Conservation (phyloP, 2,797 vertebrate species). For the Liparis tanakae region DNA sequence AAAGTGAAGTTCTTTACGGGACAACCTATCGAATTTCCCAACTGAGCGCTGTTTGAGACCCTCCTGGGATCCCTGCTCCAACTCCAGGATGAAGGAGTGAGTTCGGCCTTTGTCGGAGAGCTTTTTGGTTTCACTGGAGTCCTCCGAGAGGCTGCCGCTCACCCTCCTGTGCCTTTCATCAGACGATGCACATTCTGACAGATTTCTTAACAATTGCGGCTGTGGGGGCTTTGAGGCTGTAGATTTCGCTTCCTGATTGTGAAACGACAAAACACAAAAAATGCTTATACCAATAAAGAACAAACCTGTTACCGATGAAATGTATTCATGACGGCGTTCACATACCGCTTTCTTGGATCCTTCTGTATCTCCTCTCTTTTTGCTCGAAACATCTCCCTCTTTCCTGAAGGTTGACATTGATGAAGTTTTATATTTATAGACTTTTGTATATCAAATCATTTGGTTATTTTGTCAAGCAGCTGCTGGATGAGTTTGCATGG, state of each 20-base stretch:
- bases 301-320: background rate
- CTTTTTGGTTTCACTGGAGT: slow-evolving; percentile 82
- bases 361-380: slow-evolving; percentile 87
- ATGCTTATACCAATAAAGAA: background rate
- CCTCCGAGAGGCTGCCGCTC: slow-evolving; percentile 82
- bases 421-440: background rate
- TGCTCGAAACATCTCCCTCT: slow-evolving; percentile 84
- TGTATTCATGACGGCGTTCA: background rate
- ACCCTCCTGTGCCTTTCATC: slow-evolving; percentile 87
- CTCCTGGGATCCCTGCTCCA: slow-evolving; percentile 87
- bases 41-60: slow-evolving; percentile 84
- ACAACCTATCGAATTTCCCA: slow-evolving; percentile 87
- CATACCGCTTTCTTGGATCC: slow-evolving; percentile 85
- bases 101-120: slow-evolving; percentile 81
- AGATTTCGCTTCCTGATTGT: slow-evolving; percentile 85
- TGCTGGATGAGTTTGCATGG: background rate
- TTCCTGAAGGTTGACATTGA: slow-evolving; percentile 76
- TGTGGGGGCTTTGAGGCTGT: slow-evolving; percentile 74
- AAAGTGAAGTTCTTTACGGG: slow-evolving; percentile 83
- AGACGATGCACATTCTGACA: slow-evolving; percentile 81
- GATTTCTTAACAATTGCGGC: slow-evolving; percentile 82
- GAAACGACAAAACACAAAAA: slow-evolving; percentile 43
- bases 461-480: background rate
- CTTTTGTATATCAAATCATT: background rate
- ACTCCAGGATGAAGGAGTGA: slow-evolving; percentile 85